phyloP scores from a whole-genome alignment of 1,140 invertebrate species.

The Chrysomallon squamiferum region DNA sequence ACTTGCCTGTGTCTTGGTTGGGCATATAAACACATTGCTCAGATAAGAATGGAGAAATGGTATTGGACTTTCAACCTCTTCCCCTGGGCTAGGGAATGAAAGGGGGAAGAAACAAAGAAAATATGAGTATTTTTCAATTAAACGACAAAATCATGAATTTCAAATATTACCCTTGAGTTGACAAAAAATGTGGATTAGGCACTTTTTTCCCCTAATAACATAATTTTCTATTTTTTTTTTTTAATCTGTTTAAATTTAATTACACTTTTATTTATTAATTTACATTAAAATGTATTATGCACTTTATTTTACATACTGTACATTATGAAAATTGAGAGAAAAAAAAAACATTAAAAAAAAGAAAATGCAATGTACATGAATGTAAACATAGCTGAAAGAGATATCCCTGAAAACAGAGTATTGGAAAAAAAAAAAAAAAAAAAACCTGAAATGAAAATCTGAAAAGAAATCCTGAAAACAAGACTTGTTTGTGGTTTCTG shows the following conservation, averaged over 20 bases:
- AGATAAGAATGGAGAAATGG: constrained; percentile 26
- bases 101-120: constrained; percentile 65
- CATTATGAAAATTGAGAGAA: too few species aligned
- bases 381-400: constrained; percentile 12
- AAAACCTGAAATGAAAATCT: constrained; percentile 4
- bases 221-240: too few species aligned
- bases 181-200: constrained; percentile 4
- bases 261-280: background rate
- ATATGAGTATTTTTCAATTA: constrained; percentile 24
- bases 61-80: constrained; percentile 54
- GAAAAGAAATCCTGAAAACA: constrained; percentile 2
- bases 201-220: background rate
- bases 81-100: constrained; percentile 66
- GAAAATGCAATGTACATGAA: constrained; percentile 16
- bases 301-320: too few species aligned
- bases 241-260: too few species aligned
- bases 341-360: background rate
- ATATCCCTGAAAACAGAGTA: constrained; percentile 10
- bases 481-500: too few species aligned
- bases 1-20: constrained; percentile 42
- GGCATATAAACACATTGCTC: constrained; percentile 35
- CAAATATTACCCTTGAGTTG: constrained; percentile 1
- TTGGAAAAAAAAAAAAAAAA: constrained; percentile 13
- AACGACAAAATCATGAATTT: background rate
- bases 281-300: too few species aligned